phyloP scores from a whole-genome alignment of 2,888 invertebrate genomes.

The Brachylomia viminalis region DNA sequence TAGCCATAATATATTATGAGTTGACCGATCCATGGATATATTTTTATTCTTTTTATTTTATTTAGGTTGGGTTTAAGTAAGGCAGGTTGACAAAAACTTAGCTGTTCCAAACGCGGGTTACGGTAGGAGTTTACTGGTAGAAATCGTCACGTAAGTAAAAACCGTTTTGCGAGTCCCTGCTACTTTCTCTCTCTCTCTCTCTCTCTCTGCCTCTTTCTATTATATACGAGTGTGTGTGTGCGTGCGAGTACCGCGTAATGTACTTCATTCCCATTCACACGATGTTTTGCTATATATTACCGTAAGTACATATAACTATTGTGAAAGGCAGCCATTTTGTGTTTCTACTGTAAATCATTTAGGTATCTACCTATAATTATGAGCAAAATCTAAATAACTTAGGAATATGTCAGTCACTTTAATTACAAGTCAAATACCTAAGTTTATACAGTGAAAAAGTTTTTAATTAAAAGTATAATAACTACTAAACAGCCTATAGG shows the following conservation, averaged over 20 bases:
- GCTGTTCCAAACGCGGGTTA: too few relatives aligned
- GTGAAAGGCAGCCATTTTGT: background rate
- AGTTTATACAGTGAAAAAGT: background rate
- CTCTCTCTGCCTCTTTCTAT: background rate
- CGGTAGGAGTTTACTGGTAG: too few relatives aligned
- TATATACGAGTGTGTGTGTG: background rate
- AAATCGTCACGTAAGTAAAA: background rate
- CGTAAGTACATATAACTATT: background rate
- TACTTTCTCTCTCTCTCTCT: background rate
- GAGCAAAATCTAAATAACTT: background rate
- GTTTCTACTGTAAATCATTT: background rate
- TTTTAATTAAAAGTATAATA: conserved; percentile 1
- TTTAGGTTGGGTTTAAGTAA: background rate
- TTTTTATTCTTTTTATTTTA: background rate
- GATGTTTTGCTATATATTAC: too few relatives aligned
- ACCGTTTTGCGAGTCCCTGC: background rate
- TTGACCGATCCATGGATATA: too few relatives aligned
- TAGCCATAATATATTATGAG: too few relatives aligned
- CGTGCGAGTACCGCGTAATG: background rate
- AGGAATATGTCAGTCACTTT: background rate
- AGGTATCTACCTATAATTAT: too few relatives aligned
- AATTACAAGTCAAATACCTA: background rate
- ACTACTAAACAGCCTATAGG: background rate
- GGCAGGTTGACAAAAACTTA: too few relatives aligned
- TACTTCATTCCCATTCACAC: too few relatives aligned